Percentiles rank a stretch among this genome's conserved stretches.
Conservation (phyloP, 53 echinoderm and acorn worm genomes). For the Mesocentrotus franciscanus region DNA sequence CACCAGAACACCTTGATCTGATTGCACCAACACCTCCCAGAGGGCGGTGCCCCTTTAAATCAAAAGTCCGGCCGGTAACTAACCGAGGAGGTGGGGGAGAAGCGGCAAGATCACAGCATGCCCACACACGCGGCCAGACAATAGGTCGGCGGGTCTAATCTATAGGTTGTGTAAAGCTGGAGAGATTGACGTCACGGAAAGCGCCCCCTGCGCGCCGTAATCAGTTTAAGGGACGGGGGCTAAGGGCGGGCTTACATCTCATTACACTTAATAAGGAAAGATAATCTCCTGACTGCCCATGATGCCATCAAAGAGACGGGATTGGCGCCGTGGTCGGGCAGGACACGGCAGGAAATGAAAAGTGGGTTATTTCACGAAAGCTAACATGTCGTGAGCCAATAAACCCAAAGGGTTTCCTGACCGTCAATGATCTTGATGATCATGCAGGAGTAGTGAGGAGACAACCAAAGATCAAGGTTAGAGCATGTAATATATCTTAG, state of each 20-base stretch:
- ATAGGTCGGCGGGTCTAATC: constrained; percentile 47
- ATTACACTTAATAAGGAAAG: constrained; percentile 53
- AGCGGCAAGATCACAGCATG: constrained; percentile 57
- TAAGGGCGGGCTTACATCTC: constrained; percentile 56
- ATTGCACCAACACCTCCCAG: not conserved
- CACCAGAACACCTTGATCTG: not conserved
- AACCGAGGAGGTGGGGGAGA: constrained; percentile 12
- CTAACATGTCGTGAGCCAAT: not conserved
- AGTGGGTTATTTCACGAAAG: not conserved
- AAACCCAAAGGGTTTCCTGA: not conserved
- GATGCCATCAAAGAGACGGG: constrained; percentile 12
- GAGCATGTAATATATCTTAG: not conserved
- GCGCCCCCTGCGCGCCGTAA: constrained; percentile 44
- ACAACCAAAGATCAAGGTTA: not conserved
- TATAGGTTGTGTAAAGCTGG: not conserved
- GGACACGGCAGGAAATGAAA: constrained; percentile 12
- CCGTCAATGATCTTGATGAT: not conserved
- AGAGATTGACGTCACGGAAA: constrained; percentile 57
- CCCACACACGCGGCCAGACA: constrained; percentile 49
- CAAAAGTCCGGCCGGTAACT: not conserved
- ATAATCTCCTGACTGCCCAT: constrained; percentile 41
- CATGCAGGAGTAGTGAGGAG: not conserved
- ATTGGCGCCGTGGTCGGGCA: not conserved
- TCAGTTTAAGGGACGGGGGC: constrained; percentile 56
- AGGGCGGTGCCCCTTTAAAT: constrained; percentile 17